phyloP scores from a whole-genome alignment of 2,888 invertebrate genomes.

The Acanthosepion pharaonis region DNA sequence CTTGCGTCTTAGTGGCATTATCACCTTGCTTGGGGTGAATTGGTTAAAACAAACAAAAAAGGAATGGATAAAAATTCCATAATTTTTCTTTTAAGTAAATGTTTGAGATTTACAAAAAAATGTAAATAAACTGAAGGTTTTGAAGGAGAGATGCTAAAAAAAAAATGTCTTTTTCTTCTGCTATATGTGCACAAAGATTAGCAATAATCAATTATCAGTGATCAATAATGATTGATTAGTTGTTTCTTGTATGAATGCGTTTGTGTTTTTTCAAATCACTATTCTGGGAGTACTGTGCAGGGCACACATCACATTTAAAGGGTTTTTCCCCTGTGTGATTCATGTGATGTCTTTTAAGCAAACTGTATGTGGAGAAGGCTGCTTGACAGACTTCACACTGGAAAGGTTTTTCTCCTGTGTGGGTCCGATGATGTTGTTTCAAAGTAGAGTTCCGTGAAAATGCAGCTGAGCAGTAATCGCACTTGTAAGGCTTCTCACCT shows the following conservation, averaged over 20 bases:
- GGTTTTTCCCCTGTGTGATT: conserved; percentile 41
- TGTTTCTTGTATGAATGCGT: conserved; percentile 37
- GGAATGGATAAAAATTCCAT: too few species aligned
- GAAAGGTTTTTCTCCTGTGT: conserved; percentile 42
- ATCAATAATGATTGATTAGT: background rate
- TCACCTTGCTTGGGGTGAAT: too few species aligned
- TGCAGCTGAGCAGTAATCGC: conserved; percentile 11
- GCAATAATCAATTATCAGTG: background rate
- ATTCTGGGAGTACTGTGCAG: background rate
- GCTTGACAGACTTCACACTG: conserved; percentile 34
- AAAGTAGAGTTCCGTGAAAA: conserved; percentile 14
- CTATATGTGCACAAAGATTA: background rate
- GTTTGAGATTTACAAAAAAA: background rate
- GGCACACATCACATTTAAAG: conserved; percentile 36
- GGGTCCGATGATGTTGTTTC: conserved; percentile 36
- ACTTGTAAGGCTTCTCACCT: conserved; percentile 42
- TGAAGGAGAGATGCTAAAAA: background rate
- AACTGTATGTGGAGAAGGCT: conserved; percentile 21
- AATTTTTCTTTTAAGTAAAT: background rate
- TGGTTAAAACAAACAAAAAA: too few species aligned
- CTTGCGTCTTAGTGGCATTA: too few species aligned
- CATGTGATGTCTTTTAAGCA: background rate
- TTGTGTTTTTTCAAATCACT: conserved; percentile 44
- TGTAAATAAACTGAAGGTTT: background rate
- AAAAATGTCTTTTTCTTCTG: background rate